These are phyloP conservation scores for Bubalus kerabau DNA, from an alignment of 2,113 vertebrate genomes.

Conservation along the genomic window DNA sequence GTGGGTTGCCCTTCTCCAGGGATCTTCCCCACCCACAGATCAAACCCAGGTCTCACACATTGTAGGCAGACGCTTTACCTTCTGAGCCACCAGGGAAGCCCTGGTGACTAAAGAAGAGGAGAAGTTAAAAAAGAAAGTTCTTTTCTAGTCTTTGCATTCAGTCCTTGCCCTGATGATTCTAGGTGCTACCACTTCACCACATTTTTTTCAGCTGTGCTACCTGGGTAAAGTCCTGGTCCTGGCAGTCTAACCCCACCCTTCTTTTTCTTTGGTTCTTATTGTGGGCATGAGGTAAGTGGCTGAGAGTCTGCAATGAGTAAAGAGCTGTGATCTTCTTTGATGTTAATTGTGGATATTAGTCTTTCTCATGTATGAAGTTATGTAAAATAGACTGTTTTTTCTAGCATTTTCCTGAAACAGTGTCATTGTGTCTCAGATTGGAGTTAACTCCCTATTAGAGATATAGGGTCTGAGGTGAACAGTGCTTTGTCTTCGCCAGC, in stretches of 20 bases:
- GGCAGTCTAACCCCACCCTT: neutral
- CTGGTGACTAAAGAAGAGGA: neutral
- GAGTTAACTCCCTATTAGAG: neutral
- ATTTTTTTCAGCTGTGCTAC: neutral
- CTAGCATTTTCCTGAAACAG: neutral
- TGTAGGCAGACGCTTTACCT: neutral
- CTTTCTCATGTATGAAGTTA: neutral
- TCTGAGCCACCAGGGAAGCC: neutral
- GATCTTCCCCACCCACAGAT: neutral
- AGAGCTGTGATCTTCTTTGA: neutral
- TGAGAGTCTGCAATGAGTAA: neutral
- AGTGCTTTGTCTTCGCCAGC: neutral
- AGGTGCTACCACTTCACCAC: neutral
- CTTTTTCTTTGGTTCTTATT: neutral
- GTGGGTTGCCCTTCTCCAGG: neutral
- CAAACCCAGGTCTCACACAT: neutral
- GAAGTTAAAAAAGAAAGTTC: neutral
- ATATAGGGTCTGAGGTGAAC: neutral
- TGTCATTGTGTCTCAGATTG: neutral
- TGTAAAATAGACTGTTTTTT: neutral
- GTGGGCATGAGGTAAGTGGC: neutral
- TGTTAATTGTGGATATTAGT: neutral
- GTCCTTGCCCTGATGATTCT: neutral
- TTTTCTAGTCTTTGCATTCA: neutral
- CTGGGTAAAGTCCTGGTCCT: neutral